A percentile compares a stretch with the other conserved stretches of the same genome.
These are phyloP conservation scores for Opisthograptis luteolata DNA, from an alignment of 2,888 invertebrate species.

Conservation along the genomic window DNA sequence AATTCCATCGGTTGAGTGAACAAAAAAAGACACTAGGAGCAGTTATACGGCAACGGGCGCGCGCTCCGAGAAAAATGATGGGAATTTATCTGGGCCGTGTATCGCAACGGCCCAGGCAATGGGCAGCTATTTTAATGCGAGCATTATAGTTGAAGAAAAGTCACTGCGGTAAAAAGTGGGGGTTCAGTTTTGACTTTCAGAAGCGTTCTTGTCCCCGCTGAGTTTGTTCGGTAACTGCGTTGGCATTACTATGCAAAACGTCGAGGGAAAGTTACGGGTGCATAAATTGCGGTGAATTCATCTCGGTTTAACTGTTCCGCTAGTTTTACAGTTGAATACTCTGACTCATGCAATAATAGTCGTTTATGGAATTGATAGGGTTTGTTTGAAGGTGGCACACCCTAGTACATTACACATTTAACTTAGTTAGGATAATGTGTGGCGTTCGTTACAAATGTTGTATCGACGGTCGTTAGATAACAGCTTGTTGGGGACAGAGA, in stretches of 20 bases:
- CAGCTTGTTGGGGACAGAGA: constrained; percentile 59
- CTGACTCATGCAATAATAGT: constrained; percentile 14
- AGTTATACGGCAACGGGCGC: constrained; percentile 69
- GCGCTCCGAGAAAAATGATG: constrained; percentile 70
- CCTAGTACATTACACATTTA: constrained; percentile 53
- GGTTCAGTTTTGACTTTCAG: constrained; percentile 33
- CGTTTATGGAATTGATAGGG: constrained; percentile 12
- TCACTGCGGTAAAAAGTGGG: constrained; percentile 32
- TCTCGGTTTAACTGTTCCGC: constrained; percentile 29
- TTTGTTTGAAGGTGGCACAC: constrained; percentile 14
- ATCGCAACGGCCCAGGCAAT: constrained; percentile 52
- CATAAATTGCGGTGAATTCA: constrained; percentile 46
- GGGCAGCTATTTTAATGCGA: constrained; percentile 57
- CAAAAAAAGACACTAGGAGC: constrained; percentile 69
- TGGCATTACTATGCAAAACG: constrained; percentile 53
- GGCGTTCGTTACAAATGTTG: constrained; percentile 61
- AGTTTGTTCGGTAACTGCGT: constrained; percentile 46
- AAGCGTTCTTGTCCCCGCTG: constrained; percentile 37
- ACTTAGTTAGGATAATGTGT: constrained; percentile 63
- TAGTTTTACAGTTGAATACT: constrained; percentile 21
- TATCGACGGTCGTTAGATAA: constrained; percentile 67
- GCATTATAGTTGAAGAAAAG: constrained; percentile 35
- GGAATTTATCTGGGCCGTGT: constrained; percentile 68
- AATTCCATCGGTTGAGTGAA: constrained; percentile 70
- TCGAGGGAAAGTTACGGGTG: constrained; percentile 48